Evolutionary conservation across 2,888 invertebrate genomes (phyloP), one percentile per base, ranked within the genome.

Genomic region (Parnassius glacialis): DNA sequence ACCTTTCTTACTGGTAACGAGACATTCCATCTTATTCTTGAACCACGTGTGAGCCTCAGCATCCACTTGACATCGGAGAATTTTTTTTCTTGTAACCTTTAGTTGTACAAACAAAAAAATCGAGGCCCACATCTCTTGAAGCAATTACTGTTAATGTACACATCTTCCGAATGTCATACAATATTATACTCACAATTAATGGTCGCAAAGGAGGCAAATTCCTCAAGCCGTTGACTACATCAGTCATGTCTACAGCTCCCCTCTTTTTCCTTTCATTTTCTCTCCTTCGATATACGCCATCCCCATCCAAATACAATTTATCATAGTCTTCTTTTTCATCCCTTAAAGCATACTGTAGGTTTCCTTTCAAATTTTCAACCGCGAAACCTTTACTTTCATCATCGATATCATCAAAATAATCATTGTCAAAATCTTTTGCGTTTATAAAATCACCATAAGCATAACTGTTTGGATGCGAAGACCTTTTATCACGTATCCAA

Each of bases 401-500:
- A 20, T 60, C 34, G 20, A 52, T n/a, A 45, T 65, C 55, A 41
- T 42, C 44, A 43, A 25, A 44, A n/a, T 59, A 53, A 41, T 58
- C 50, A 50, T 52, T 52, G 47, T 60, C 47, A 43, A 47, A 45
- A 20, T 45, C 62, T 44, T 45, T 62, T 5, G 42, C n/a, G 20
- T 41, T n/a, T 9, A 45, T 13, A 20, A 47, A 20, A 9, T 62
- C 43, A 10, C 44, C 56, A 25, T 20, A 51, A 20, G 62, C n/a
- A 45, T 48, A 7, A 13, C 50, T 41, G 16, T 62, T 3, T 25
- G 47, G 11, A n/a, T 13, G 25, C 5, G 70, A 16, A 10, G 74
- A 74, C 59, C 83, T 71, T 57, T 71, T 81, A n/a, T 68, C 72
- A 10, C 83, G 68, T 7, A 78, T 76, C 81, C 80, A 81, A 59